Evolutionary conservation across 1,140 invertebrate genomes (phyloP).

Genomic region (Battus philenor): DNA sequence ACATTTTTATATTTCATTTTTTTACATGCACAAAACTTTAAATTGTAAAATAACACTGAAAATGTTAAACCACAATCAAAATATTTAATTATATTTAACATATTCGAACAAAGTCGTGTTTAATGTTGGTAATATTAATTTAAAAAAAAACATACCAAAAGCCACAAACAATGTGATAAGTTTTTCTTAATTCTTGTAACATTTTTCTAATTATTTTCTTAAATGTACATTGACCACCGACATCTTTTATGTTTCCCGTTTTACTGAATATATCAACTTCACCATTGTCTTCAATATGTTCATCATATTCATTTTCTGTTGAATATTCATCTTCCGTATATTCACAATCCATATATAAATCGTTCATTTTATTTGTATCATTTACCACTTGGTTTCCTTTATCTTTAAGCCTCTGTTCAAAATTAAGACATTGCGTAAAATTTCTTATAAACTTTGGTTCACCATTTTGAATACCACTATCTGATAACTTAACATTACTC

Average conservation of each 20-base stretch:
- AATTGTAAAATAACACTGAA: no score
- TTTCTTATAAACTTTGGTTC: slow-evolving; percentile 43
- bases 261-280: slow-evolving; percentile 15
- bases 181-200: slow-evolving; percentile 27
- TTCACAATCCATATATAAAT: slow-evolving; percentile 14
- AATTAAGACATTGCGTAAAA: slow-evolving; percentile 35
- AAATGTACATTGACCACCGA: slow-evolving; percentile 18
- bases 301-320: slow-evolving; percentile 17
- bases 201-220: slow-evolving; percentile 24
- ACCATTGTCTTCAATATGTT: slow-evolving; percentile 26
- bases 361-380: slow-evolving; percentile 1
- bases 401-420: slow-evolving; percentile 39
- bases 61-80: no score
- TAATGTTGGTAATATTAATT: no score
- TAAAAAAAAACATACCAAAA: slow-evolving; percentile 49
- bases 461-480: no score
- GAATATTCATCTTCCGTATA: slow-evolving; percentile 12
- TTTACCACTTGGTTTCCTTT: slow-evolving; percentile 8
- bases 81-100: no score
- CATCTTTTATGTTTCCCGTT: slow-evolving; percentile 5
- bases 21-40: no score
- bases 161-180: slow-evolving; percentile 24
- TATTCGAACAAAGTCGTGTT: no score
- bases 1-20: no score
- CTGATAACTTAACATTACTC: no score